These are phyloP conservation scores for Homarus gammarus DNA, from an alignment of 2,888 invertebrate genomes.

Conservation along the genomic window DNA sequence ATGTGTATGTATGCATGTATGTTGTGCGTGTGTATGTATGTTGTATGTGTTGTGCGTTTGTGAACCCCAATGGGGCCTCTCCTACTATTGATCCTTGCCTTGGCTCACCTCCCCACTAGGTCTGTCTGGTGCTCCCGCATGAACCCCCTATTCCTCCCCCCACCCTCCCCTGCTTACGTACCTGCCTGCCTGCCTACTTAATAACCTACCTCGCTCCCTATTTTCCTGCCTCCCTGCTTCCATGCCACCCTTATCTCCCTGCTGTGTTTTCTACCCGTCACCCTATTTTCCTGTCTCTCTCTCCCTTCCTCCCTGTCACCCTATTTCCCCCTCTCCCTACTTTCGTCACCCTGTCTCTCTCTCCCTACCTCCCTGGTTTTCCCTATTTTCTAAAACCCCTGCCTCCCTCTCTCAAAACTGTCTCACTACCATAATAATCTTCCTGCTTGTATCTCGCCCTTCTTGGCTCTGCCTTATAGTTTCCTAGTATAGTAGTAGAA, in stretches of 20 bases:
- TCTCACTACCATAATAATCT: background rate
- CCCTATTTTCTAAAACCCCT: background rate
- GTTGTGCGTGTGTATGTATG: background rate
- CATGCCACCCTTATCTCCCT: background rate
- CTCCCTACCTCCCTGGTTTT: background rate
- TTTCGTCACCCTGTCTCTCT: background rate
- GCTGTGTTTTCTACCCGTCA: background rate
- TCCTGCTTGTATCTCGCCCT: background rate
- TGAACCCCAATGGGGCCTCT: background rate
- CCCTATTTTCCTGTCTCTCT: background rate
- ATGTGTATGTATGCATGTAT: background rate
- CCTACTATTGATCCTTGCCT: constrained; percentile 9
- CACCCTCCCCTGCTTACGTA: background rate
- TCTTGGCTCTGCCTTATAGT: background rate
- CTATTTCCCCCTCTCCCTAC: background rate
- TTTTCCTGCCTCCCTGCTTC: background rate
- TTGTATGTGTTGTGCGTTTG: background rate
- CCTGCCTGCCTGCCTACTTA: background rate
- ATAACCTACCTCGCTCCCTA: too few species aligned
- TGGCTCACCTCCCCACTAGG: background rate
- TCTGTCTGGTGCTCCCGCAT: background rate
- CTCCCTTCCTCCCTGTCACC: background rate
- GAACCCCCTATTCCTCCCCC: background rate
- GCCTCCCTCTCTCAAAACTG: background rate
- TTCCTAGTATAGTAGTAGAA: too few species aligned